Evolutionary conservation across 2,888 invertebrate species (phyloP), one percentile per base, ranked within the genome.

Genomic region (Mesoligia furuncula): DNA sequence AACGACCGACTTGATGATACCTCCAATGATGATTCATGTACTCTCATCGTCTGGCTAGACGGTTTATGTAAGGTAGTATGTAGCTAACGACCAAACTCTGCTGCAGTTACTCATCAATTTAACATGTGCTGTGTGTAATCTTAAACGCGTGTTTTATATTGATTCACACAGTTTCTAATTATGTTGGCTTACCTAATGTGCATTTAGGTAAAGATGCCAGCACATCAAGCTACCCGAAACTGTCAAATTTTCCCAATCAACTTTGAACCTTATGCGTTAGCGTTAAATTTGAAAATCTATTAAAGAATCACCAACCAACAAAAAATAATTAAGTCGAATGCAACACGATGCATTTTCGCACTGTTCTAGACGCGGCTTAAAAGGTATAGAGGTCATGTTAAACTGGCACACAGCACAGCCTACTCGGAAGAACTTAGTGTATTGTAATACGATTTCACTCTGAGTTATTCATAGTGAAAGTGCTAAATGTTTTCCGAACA

Each of bases 371-470:
- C 17, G 20, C n/a, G 31, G 27, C 65, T 59, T 68, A 17, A 7
- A n/a, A 74, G 61, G 79, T 82, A 79, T 77, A 88, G 80, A 90
- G 92, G 89, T 90, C 93, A 90, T 64, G 68, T 81, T 85, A 90
- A 62, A 89, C 83, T 91, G 92, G 92, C 73, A 61, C 54, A 69
- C 42, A 57, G 36, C 81, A 73, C 86, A 79, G 80, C 91, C 91
- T 90, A 92, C 92, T 88, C 91, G 83, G 85, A 89, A 87, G 89
- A 90, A 90, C 89, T 88, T 84, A 61, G 86, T 77, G 91, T 91
- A 93, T 93, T 93, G 92, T 93, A 90, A 93, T 92, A 90, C 92
- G 94, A 93, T 94, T 94, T 94, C 94, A 92, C 94, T 91, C 87
- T 71, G 86, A 90, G 90, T 89, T 92, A 93, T 91, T 93, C 92